A percentile compares a stretch with the other conserved stretches of the same genome.
Conservation (phyloP, 2,113 vertebrate species). For the Tychaedon coryphoeus region DNA sequence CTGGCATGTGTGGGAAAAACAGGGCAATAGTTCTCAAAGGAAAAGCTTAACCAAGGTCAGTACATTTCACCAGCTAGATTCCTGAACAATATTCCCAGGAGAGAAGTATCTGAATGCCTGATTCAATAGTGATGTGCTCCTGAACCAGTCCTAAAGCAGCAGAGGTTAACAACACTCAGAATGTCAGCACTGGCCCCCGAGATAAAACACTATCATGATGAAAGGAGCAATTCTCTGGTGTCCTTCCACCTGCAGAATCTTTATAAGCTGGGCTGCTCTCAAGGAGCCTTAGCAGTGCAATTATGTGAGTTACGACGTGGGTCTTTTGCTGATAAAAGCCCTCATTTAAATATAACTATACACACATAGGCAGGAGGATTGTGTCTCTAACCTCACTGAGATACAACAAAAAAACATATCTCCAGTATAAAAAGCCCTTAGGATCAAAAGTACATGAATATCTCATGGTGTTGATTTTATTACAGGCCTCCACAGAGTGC, state of each 20-base stretch:
- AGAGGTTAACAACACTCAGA: neutral
- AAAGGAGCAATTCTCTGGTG: neutral
- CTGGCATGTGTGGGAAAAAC: neutral
- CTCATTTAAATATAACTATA: neutral
- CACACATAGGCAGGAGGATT: neutral
- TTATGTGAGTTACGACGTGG: neutral
- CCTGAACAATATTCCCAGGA: neutral
- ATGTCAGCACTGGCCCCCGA: neutral
- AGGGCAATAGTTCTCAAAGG: neutral
- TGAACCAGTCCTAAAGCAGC: neutral
- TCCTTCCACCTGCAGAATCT: neutral
- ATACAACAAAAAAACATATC: neutral
- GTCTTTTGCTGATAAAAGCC: neutral
- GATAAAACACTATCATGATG: neutral
- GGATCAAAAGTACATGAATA: neutral
- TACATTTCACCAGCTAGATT: neutral
- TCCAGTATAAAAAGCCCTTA: neutral
- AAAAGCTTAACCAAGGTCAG: neutral
- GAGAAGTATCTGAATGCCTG: neutral
- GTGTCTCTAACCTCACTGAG: neutral
- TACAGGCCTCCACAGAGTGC: neutral
- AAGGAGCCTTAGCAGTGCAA: neutral
- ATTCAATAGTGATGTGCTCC: neutral
- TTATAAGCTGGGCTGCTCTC: neutral
- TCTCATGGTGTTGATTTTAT: neutral